Evolutionary conservation across 2,888 invertebrate genomes (phyloP).

Genomic region (Leuctra nigra): DNA sequence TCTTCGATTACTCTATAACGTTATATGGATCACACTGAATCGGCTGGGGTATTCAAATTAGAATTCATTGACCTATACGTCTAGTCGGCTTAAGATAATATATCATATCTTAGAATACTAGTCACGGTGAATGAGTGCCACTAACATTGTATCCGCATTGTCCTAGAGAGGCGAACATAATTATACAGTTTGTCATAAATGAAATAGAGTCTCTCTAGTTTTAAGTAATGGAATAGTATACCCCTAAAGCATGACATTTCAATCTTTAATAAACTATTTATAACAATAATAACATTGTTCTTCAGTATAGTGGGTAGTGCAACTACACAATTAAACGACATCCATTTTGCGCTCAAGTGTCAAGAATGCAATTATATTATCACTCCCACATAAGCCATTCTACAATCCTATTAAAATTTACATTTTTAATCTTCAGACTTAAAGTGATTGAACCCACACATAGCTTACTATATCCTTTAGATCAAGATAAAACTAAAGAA

Average conservation of each 20-base stretch:
- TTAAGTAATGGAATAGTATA: no score
- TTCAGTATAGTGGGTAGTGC: no score
- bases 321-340: no score
- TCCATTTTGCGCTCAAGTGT: no score
- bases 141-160: slow-evolving; percentile 5
- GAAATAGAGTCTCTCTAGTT: no score
- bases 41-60: slow-evolving; percentile 14
- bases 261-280: no score
- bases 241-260: no score
- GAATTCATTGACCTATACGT: slow-evolving; percentile 10
- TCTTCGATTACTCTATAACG: not conserved
- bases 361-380: slow-evolving; percentile 10
- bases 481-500: not conserved
- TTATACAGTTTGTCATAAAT: not conserved
- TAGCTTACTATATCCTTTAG: not conserved
- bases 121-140: not conserved
- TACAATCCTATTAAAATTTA: slow-evolving; percentile 11
- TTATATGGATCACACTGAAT: slow-evolving; percentile 8
- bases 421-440: not conserved
- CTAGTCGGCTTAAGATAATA: slow-evolving; percentile 6
- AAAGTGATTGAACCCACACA: slow-evolving; percentile 12
- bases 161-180: not conserved
- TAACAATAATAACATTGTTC: no score
- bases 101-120: slow-evolving; percentile 1
- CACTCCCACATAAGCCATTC: not conserved